Evolutionary conservation across 2,113 vertebrate genomes (phyloP), one percentile per base, ranked within the genome.

Genomic region (Calidris pugnax): DNA sequence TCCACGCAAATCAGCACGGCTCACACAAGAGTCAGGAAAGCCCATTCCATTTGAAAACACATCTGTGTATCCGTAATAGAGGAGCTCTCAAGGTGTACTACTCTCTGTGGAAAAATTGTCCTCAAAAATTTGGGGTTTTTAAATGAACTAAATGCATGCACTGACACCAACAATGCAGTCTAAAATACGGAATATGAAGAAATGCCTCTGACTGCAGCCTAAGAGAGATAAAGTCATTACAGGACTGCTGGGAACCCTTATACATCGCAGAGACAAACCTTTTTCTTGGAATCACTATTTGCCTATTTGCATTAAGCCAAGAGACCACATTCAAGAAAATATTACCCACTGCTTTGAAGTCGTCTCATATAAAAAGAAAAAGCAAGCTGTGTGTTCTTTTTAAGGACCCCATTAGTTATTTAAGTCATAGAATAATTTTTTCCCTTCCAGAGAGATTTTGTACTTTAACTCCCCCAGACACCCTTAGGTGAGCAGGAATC

Each of bases 161-260:
- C 23, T 14, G 77, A 39, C 20, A 4, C 27, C 6, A 27, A 66
- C 9, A 17, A 53, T 4, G 7, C 53, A n/a, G 41, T 27, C 53
- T 23, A 4, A 60, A 80, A 64, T 1, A 21, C 0, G 3, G 39
- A n/a, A 12, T 2, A 17, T 1, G 4, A 45, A 19, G 33, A 47
- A 48, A 30, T 0, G 3, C 13, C 59, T 71, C 72, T 39, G 47
- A 16, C 32, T 19, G 57, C 53, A 67, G 48, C 45, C 41, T 39
- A 12, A 9, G 41, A n/a, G 39, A 39, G 35, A 55, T 39, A 35
- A n/a, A n/a, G 64, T 9, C 18, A 1, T 10, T 9, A 33, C 30
- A 45, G 59, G 50, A 14, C 1, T 7, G 59, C 4, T 20, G 14
- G 59, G 11, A 15, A 33, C 37, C 62, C 30, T 27, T 3, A 26